Evolutionary conservation across 64 coral and sea anemone species (phyloP), one percentile per base, ranked within the genome.

Genomic region (Acropora yongei): DNA sequence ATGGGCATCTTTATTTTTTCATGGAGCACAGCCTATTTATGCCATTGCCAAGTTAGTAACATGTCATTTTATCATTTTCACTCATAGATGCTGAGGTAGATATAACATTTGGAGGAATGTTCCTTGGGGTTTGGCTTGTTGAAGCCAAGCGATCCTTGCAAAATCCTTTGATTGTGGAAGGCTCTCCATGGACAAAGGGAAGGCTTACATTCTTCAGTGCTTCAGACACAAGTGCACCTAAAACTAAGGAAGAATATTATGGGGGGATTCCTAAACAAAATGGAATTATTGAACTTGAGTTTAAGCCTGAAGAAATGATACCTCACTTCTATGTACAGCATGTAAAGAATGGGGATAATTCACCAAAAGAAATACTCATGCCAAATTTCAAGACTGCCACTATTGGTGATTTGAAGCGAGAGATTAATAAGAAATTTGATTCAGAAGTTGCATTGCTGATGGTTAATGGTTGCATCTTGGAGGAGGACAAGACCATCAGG

Each of bases 21-120:
- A 19, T 76, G 5, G 16, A 18, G 30, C 30, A 30, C 30, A 30
- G 30, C 30, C 30, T 30, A 18, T 12, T 69, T 66, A 6, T 19
- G 7, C 45, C 30, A 30, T 30, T 30, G 30, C 30, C 30, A 30
- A 30, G 30, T 30, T 30, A 30, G 30, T 30, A 30, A 30, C 30
- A 30, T 30, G 30, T 30, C 30, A 30, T 47, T 44, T 8, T 60
- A 3, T 16, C 44, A 3, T 41, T 87, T 71, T 88, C 1, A 72
- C 9, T 3, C 67, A 1, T 9, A 87, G 84, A 49, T 88, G 86
- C 86, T 77, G 86, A 88, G n/a, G 86, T 88, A 4, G 86, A 88
- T 20, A 88, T 88, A 42, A 78, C 50, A 41, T 88, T 88, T 77
- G 86, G 86, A 40, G 86, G 86, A 75, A 44, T 75, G 3, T 88